A percentile compares a stretch with the other conserved stretches of the same genome.
Conservation (phyloP, 2,113 vertebrate species). For the Atrichornis clamosus region DNA sequence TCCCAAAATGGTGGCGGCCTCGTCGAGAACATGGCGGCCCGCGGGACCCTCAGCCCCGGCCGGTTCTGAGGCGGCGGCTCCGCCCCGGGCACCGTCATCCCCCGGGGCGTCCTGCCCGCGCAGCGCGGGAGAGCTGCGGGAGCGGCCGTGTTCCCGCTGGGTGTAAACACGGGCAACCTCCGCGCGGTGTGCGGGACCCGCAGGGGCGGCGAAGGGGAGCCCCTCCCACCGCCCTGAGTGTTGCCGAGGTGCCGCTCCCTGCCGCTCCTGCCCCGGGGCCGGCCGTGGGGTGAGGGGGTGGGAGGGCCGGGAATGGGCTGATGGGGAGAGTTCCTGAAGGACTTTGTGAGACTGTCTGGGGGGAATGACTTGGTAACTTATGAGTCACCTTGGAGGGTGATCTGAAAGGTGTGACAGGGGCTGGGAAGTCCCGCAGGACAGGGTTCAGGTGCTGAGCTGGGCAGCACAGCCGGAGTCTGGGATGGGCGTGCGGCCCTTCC, state of each 20-base stretch:
- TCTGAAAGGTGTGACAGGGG: background rate
- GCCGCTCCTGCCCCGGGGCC: too few species aligned
- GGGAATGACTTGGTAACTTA: background rate
- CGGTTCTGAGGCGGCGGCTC: background rate
- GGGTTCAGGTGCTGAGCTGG: background rate
- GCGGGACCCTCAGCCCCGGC: background rate
- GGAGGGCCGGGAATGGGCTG: background rate
- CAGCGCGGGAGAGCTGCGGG: background rate
- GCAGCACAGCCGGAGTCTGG: background rate
- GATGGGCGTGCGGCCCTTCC: rapidly evolving
- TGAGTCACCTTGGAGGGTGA: background rate
- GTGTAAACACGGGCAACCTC: rapidly evolving
- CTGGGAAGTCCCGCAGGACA: background rate
- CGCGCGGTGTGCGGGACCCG: background rate
- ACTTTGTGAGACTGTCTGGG: background rate
- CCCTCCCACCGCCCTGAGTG: background rate
- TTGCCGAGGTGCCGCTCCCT: background rate
- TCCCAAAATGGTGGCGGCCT: constrained; percentile 51
- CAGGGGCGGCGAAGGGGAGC: background rate
- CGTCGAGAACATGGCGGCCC: constrained; percentile 50
- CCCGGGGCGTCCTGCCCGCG: background rate
- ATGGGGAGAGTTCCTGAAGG: background rate
- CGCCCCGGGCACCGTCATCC: rapidly evolving
- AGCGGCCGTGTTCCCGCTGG: background rate
- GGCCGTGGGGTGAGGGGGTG: rapidly evolving